A percentile compares a stretch with the other conserved stretches of the same genome.
Conservation (phyloP, 2,113 vertebrate species). For the Vulpes ferrilata region DNA sequence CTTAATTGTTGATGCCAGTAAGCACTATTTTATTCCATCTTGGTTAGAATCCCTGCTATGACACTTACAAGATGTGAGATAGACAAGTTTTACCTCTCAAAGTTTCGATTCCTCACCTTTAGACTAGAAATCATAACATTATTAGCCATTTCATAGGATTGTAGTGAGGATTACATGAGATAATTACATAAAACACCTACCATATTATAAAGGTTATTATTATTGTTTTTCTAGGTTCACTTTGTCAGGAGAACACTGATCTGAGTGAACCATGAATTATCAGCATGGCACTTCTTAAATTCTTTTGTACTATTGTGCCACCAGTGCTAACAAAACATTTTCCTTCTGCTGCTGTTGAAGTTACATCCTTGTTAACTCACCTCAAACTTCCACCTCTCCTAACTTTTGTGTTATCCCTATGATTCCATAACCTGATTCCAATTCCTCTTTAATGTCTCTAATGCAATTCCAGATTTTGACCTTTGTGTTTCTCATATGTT, state of each 20-base stretch:
- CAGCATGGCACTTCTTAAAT: constrained; percentile 4
- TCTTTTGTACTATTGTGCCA: neutral
- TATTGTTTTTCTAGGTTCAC: neutral
- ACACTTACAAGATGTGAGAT: neutral
- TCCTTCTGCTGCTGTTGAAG: neutral
- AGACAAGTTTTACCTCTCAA: neutral
- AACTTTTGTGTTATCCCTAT: neutral
- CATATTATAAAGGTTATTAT: neutral
- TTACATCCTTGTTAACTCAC: neutral
- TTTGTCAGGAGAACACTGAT: neutral
- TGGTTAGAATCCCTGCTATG: neutral
- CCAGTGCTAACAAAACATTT: neutral
- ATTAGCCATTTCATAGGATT: neutral
- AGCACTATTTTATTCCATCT: neutral
- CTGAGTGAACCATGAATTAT: neutral
- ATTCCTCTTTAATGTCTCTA: neutral
- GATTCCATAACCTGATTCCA: neutral
- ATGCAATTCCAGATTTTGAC: neutral
- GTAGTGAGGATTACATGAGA: neutral
- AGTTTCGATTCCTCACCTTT: neutral
- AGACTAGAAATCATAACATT: neutral
- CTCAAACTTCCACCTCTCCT: neutral
- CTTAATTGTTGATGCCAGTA: neutral
- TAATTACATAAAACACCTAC: neutral
- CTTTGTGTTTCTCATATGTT: neutral